Evolutionary conservation across 2,888 invertebrate genomes (phyloP).

Genomic region (Anthrax anthrax): DNA sequence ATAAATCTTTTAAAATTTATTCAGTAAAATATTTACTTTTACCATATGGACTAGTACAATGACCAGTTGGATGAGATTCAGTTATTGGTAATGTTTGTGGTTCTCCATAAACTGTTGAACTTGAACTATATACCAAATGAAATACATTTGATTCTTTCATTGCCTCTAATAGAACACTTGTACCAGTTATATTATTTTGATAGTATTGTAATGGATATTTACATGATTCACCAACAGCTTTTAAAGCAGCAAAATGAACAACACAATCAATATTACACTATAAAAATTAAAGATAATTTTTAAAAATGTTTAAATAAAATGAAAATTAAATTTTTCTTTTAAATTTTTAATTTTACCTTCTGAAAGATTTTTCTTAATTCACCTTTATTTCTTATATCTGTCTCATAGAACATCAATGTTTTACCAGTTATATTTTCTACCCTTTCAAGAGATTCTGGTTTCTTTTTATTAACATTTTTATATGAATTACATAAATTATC

Average conservation of each 20-base stretch:
- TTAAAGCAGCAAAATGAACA: slow-evolving; percentile 94
- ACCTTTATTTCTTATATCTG: slow-evolving; percentile 65
- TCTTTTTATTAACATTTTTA: slow-evolving; percentile 51
- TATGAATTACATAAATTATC: slow-evolving; percentile 82
- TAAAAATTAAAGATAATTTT: no score
- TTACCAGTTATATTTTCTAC: slow-evolving; percentile 80
- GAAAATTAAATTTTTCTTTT: no score
- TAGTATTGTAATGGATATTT: slow-evolving; percentile 84
- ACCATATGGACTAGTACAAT: slow-evolving; percentile 88
- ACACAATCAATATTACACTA: slow-evolving; percentile 85
- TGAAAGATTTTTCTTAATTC: slow-evolving; percentile 64
- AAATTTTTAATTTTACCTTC: no score
- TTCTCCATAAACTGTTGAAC: slow-evolving; percentile 78
- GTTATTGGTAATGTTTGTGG: slow-evolving; percentile 78
- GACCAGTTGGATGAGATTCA: slow-evolving; percentile 72
- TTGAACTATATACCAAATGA: slow-evolving; percentile 55
- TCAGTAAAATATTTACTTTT: slow-evolving; percentile 93
- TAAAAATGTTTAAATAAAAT: no score
- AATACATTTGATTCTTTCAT: slow-evolving; percentile 44
- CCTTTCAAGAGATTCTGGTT: slow-evolving; percentile 44
- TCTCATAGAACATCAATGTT: slow-evolving; percentile 61
- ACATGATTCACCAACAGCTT: slow-evolving; percentile 94
- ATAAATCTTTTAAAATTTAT: slow-evolving; percentile 83
- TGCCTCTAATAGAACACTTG: slow-evolving; percentile 83
- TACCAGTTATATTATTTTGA: slow-evolving; percentile 84